Conservation (phyloP, 2,113 vertebrate genomes). For the Mustelus asterias region DNA sequence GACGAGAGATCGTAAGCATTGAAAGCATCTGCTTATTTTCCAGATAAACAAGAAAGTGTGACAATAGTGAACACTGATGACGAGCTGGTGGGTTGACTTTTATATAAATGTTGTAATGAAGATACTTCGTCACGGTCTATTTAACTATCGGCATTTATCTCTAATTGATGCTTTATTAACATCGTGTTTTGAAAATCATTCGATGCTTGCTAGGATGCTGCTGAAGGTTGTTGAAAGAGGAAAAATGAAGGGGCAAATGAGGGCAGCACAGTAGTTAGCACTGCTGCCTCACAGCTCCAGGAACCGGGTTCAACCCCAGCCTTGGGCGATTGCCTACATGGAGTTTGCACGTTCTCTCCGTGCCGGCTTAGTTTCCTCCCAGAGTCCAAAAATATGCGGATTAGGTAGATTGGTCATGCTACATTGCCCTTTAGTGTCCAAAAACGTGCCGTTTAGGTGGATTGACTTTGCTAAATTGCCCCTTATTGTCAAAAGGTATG, state of each 20-base stretch:
- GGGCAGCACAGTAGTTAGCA: no score
- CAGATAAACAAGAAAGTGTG: not conserved
- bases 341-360: no score
- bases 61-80: not conserved
- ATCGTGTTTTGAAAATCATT: not conserved
- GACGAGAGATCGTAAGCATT: not conserved
- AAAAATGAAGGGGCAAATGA: not conserved
- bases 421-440: no score
- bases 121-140: not conserved
- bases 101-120: not conserved
- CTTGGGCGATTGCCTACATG: no score
- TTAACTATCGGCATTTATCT: not conserved
- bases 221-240: not conserved
- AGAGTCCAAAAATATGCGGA: no score
- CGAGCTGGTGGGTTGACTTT: not conserved
- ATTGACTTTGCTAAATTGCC: no score
- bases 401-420: no score
- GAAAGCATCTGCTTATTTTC: not conserved
- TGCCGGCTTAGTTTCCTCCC: no score
- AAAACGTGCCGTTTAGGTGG: no score
- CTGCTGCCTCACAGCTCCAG: no score
- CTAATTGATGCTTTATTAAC: not conserved
- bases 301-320: no score
- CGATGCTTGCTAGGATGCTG: not conserved
- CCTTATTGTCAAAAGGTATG: no score